Conservation (phyloP, 2,888 invertebrate genomes). For the Aplocera efformata region DNA sequence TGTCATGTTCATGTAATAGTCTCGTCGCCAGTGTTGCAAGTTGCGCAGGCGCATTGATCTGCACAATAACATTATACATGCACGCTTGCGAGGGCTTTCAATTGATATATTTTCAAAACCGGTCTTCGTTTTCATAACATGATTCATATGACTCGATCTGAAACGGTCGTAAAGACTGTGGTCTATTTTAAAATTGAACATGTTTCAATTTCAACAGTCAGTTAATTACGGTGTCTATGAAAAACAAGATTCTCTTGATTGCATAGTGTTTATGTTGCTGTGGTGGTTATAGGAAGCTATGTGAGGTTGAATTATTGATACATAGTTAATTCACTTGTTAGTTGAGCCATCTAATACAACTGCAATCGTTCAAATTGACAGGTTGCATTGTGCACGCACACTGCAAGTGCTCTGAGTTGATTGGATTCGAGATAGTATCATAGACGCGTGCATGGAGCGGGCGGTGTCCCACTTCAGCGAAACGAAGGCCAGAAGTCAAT, state of each 20-base stretch:
- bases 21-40: conserved; percentile 58
- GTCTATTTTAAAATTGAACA: conserved; percentile 33
- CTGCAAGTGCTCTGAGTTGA: conserved; percentile 38
- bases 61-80: conserved; percentile 73
- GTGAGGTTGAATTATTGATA: conserved; percentile 2
- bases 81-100: conserved; percentile 62
- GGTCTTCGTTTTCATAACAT: conserved; percentile 73
- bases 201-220: conserved; percentile 6
- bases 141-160: conserved; percentile 44
- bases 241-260: conserved; percentile 5
- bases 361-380: conserved; percentile 30
- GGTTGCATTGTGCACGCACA: conserved; percentile 36
- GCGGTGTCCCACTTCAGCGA: conserved; percentile 53
- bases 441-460: conserved; percentile 39
- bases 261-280: conserved; percentile 1
- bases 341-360: conserved; percentile 29
- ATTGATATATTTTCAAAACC: conserved; percentile 77
- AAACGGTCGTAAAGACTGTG: conserved; percentile 35
- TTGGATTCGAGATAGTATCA: conserved; percentile 35
- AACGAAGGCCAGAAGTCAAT: conserved; percentile 64
- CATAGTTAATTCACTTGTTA: conserved; percentile 28
- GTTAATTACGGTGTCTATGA: not conserved
- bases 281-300: not conserved
- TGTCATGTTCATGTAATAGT: conserved; percentile 59
- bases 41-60: conserved; percentile 39